Percentiles rank a stretch among this genome's conserved stretches.
Evolutionary conservation across 2,797 vertebrate genomes (phyloP).

Genomic region (Garrulus glandarius): DNA sequence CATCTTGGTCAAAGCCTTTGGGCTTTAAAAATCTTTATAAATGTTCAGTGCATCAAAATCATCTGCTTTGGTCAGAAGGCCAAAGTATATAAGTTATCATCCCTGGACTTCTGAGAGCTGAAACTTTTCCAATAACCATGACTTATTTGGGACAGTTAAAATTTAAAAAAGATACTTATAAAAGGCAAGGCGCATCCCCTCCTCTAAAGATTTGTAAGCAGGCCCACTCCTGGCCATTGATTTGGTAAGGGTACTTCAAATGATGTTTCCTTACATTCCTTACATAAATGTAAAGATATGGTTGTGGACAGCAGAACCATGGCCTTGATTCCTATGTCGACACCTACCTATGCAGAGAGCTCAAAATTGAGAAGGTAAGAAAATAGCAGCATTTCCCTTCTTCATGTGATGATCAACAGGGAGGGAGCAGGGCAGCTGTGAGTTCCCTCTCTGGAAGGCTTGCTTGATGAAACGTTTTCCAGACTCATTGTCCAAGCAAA

Average conservation of each 20-base stretch:
- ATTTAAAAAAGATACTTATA: background rate
- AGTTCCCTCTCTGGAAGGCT: background rate
- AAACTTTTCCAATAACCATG: background rate
- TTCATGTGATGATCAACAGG: background rate
- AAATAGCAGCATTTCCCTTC: background rate
- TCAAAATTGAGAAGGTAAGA: background rate
- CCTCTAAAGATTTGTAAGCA: background rate
- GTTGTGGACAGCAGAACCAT: background rate
- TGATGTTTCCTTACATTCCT: background rate
- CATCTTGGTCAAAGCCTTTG: background rate
- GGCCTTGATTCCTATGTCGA: background rate
- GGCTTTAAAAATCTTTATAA: background rate
- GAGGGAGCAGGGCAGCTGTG: background rate
- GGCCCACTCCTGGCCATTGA: background rate
- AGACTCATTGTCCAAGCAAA: background rate
- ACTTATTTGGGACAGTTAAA: background rate
- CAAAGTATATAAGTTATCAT: background rate
- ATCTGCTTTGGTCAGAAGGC: background rate
- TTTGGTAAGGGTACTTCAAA: background rate
- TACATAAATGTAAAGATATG: background rate
- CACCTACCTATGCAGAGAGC: accelerated
- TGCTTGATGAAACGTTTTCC: background rate
- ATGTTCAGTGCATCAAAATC: background rate
- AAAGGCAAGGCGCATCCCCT: background rate
- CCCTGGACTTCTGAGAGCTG: background rate